Evolutionary conservation across 2,113 vertebrate species (phyloP).

Genomic region (Aptenodytes patagonicus): DNA sequence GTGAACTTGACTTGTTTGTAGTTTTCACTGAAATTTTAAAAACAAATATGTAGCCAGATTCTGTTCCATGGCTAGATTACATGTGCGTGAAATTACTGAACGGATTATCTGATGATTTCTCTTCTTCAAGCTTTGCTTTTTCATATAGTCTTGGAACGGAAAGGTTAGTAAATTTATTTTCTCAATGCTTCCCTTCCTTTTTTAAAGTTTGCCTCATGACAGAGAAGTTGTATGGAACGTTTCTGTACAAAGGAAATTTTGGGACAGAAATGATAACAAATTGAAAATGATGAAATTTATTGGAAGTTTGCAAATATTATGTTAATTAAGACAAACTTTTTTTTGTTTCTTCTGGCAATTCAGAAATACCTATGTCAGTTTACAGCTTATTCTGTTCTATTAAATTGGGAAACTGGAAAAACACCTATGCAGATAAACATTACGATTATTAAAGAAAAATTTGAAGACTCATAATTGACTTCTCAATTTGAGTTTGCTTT

Average conservation of each 20-base stretch:
- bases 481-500: background rate
- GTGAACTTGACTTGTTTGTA: background rate
- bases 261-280: background rate
- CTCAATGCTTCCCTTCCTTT: background rate
- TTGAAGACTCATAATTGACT: background rate
- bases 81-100: background rate
- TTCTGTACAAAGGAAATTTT: background rate
- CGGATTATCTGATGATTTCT: background rate
- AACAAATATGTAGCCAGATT: background rate
- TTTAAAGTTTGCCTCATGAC: background rate
- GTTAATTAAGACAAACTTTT: background rate
- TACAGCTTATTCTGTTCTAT: background rate
- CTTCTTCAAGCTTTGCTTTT: background rate
- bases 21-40: background rate
- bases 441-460: background rate
- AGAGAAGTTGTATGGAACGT: background rate
- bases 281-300: background rate
- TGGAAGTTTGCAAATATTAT: background rate
- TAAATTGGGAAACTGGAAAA: background rate
- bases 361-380: background rate
- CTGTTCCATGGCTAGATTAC: background rate
- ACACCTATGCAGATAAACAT: background rate
- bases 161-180: background rate
- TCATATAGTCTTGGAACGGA: background rate
- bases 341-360: background rate